phyloP scores from a whole-genome alignment of 2,797 vertebrate species.

The Darevskia nairensis region DNA sequence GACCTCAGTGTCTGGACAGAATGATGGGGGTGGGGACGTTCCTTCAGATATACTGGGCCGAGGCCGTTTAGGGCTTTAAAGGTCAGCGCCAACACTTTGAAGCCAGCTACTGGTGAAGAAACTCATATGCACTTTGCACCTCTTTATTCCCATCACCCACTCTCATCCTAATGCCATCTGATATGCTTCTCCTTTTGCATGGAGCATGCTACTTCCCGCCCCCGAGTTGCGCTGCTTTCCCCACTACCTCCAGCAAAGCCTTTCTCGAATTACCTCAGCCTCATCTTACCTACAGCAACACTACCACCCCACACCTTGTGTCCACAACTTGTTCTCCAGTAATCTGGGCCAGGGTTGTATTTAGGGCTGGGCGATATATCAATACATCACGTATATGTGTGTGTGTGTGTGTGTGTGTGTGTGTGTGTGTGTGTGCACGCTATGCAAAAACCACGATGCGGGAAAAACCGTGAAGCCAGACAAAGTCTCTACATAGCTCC shows the following conservation, averaged over 20 bases:
- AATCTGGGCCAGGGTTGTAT: neutral
- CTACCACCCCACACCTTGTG: neutral
- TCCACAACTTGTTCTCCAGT: neutral
- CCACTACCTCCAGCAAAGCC: neutral
- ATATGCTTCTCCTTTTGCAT: neutral
- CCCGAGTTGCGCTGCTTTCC: neutral
- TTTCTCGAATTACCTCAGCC: neutral
- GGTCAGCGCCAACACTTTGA: neutral
- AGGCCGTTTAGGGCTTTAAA: too few species aligned
- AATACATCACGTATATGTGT: too few species aligned
- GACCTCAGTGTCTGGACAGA: too few species aligned
- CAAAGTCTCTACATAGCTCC: too few species aligned
- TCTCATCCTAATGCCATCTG: neutral
- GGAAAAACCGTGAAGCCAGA: too few species aligned
- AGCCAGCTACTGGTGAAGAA: rapidly evolving
- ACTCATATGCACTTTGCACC: neutral
- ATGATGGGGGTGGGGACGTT: too few species aligned
- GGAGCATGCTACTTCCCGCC: neutral
- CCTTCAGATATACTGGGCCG: too few species aligned
- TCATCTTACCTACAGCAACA: neutral
- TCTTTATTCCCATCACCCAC: too few species aligned
- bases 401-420: too few species aligned
- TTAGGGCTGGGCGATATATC: too few species aligned
- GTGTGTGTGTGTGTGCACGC: too few species aligned
- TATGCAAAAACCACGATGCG: too few species aligned